These are phyloP conservation scores for Glandiceps talaboti DNA, from an alignment of 53 echinoderm and acorn worm genomes.

Conservation along the genomic window DNA sequence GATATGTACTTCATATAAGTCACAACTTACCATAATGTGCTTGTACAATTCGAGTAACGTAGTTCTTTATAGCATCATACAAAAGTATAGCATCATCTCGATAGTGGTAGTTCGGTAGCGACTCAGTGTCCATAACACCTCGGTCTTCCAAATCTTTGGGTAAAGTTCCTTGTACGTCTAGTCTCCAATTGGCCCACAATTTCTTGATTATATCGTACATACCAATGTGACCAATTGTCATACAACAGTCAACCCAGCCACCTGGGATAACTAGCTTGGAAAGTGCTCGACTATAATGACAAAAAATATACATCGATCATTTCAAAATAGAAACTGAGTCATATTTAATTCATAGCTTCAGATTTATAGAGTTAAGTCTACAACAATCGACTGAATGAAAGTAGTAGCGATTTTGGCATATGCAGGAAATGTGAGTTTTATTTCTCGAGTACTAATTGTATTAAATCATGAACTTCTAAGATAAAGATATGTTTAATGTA, in stretches of 20 bases:
- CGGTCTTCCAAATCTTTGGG: slow-evolving; percentile 50
- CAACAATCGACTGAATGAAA: no score
- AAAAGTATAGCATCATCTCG: slow-evolving; percentile 67
- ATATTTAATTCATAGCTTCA: no score
- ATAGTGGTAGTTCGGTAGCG: slow-evolving; percentile 71
- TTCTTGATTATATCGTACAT: slow-evolving; percentile 67
- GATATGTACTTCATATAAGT: no score
- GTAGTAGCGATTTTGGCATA: no score
- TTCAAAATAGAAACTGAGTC: no score
- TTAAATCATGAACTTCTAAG: no score
- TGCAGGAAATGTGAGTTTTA: no score
- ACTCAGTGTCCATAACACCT: slow-evolving; percentile 74
- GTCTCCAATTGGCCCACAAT: slow-evolving; percentile 31
- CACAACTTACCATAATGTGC: slow-evolving; percentile 61
- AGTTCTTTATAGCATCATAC: slow-evolving; percentile 51
- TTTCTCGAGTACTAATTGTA: no score
- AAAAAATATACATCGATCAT: background rate
- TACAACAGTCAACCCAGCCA: slow-evolving; percentile 75
- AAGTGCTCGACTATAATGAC: slow-evolving; percentile 43
- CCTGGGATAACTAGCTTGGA: slow-evolving; percentile 46
- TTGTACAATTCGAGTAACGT: slow-evolving; percentile 58
- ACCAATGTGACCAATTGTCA: slow-evolving; percentile 61
- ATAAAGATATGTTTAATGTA: no score
- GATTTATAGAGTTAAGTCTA: no score
- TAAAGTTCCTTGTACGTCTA: slow-evolving; percentile 56